phyloP scores from a whole-genome alignment of 2,113 vertebrate species.

The Leuciscus idus region DNA sequence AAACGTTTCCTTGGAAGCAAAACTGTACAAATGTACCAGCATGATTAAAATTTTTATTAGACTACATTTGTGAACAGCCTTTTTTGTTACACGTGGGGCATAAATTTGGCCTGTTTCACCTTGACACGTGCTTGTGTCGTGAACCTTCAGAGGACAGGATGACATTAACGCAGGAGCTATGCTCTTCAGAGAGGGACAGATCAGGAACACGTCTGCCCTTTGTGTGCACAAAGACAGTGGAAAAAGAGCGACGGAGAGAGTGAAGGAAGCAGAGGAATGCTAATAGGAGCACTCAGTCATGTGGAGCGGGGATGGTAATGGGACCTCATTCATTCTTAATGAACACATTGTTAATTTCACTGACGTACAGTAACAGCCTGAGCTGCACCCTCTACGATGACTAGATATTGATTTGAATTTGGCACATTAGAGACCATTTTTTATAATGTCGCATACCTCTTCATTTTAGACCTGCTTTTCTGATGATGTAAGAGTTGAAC shows the following conservation, averaged over 20 bases:
- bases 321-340: slow-evolving; percentile 59
- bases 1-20: background rate
- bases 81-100: background rate
- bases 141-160: slow-evolving; percentile 14
- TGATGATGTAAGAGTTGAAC: background rate
- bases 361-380: slow-evolving; percentile 39
- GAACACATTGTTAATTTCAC: slow-evolving; percentile 59
- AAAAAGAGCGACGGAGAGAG: slow-evolving; percentile 17
- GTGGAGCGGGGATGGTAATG: slow-evolving; percentile 48
- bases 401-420: slow-evolving; percentile 33
- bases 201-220: slow-evolving; percentile 22
- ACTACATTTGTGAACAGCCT: background rate
- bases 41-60: background rate
- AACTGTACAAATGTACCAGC: background rate
- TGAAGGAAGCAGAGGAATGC: slow-evolving; percentile 47
- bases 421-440: background rate
- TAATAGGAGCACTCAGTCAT: slow-evolving; percentile 55
- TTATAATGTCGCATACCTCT: background rate
- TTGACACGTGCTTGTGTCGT: slow-evolving; percentile 24
- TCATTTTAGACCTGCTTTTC: background rate
- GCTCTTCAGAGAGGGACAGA: slow-evolving; percentile 19
- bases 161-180: slow-evolving; percentile 17
- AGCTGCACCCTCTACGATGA: slow-evolving; percentile 8
- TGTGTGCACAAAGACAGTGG: slow-evolving; percentile 19
- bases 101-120: slow-evolving; percentile 31